Conservation (phyloP, 23 tunicate species). For the Ciona savignyi region DNA sequence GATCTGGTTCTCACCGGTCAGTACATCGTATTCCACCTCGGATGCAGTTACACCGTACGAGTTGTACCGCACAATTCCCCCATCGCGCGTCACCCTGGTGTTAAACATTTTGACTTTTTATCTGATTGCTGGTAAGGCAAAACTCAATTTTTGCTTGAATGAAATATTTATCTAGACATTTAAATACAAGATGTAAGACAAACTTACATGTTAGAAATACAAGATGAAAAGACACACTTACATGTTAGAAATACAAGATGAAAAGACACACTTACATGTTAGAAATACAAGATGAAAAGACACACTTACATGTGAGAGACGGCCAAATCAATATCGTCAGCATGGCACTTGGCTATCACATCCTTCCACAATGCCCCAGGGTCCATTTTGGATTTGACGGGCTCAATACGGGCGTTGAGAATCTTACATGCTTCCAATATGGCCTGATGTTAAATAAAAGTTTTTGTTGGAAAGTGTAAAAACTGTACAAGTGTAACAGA, state of each 20-base stretch:
- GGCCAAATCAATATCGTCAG: conserved; percentile 32
- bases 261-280: too few relatives aligned
- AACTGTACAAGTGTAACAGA: too few relatives aligned
- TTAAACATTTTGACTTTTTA: background rate
- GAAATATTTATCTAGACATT: too few relatives aligned
- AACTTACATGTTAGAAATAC: too few relatives aligned
- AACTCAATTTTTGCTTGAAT: too few relatives aligned
- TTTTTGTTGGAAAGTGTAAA: too few relatives aligned
- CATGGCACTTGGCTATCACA: conserved; percentile 26
- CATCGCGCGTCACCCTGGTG: background rate
- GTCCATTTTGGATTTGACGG: conserved; percentile 15
- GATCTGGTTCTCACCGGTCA: conserved; percentile 61
- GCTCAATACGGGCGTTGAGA: conserved; percentile 53
- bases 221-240: too few relatives aligned
- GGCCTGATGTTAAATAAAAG: conserved; percentile 5
- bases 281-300: background rate
- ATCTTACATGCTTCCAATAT: conserved; percentile 50
- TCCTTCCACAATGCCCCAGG: conserved; percentile 46
- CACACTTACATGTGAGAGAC: conserved; percentile 40
- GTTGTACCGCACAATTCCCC: conserved; percentile 11
- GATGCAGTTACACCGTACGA: conserved; percentile 56
- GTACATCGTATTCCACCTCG: conserved; percentile 73
- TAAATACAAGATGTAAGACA: too few relatives aligned
- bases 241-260: too few relatives aligned
- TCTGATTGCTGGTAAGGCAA: too few relatives aligned